Evolutionary conservation across 2,888 invertebrate species (phyloP), one percentile per base, ranked within the genome.

Genomic region (Kryphioiulus occultus): DNA sequence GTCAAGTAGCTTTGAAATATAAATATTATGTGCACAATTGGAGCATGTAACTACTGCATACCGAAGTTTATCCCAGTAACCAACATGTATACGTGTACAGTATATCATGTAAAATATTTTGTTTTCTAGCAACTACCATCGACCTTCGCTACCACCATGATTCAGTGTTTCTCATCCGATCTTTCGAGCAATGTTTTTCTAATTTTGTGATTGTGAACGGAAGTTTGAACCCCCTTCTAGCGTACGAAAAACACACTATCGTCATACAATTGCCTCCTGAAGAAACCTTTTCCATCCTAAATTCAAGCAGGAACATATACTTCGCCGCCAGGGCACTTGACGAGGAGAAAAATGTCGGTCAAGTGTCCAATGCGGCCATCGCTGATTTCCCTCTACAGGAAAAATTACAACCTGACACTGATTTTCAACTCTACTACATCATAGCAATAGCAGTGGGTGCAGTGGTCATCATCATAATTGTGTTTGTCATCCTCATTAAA

Each of bases 251-350:
- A 9, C 86, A 86, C 32, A 3, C 35, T 4, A 26, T 86, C 19
- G n/a, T 19, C 32, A 59, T 86, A 9, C 26, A 86, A 32, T n/a
- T 86, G 68, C 19, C 32, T 15, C 32, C 68, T 10, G 53, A 44
- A 9, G 86, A 42, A 5, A n/a, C 26, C 5, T 35, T 86, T 12
- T 32, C 44, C 47, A 35, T 68, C n/a, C 35, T 59, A 0, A 53
- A 47, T 53, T 12, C 86, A 1, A 59, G 35, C 19, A 68, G 59
- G n/a, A 22, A 35, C 35, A 59, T 86, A 1, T 68, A 86, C 32
- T 86, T 86, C 59, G 86, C 86, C 1, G 68, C 53, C 30, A 86
- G 86, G 35, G 59, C 86, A 19, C 86, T 30, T 2, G 86, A 86
- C 35, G 68, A 86, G 10, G 86, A 44, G 12, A 68, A 68, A n/a